Evolutionary conservation across 2,888 invertebrate genomes (phyloP), one percentile per base, ranked within the genome.

Genomic region (Epistrophella euchroma): DNA sequence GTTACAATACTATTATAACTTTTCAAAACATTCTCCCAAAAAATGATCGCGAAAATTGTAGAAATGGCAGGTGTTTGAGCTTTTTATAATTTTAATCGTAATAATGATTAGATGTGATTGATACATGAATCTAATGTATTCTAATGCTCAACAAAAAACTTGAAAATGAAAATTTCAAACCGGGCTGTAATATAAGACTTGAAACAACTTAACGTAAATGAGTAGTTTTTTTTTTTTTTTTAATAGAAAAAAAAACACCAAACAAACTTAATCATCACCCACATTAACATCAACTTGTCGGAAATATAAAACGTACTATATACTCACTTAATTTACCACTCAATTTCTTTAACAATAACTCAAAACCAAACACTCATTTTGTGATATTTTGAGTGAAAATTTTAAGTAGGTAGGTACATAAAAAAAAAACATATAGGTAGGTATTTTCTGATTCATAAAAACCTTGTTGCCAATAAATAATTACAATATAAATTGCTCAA

Each of bases 401-500:
- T 19, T 2, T 2, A 7, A 22, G 6, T 11, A 22, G n/a, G n/a
- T n/a, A n/a, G n/a, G n/a, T n/a, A 50, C 0, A 22, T 13, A 50
- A 22, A 50, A 22, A 19, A 47, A 35, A 11, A 4, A 22, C 13
- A 50, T 10, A 50, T n/a, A 22, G 10, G 19, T 19, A 11, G 1
- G 10, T n/a, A 55, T 35, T 35, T 13, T 19, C 19, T 37, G 19
- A 58, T 58, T 37, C 37, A 58, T 22, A 17, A 58, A 37, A 58
- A 58, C 13, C 58, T 37, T 37, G 19, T 19, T 58, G 56, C 56
- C 56, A 58, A 58, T 35, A 58, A 35, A 58, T 40, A 6, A n/a
- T 25, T 5, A 50, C 11, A 58, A 17, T 40, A 37, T 15, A 58
- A 35, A 40, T 40, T 60, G 5, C 22, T 60, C 3, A 37, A 40